Evolutionary conservation across 2,888 invertebrate genomes (phyloP).

Genomic region (Ornithoptera priamus): DNA sequence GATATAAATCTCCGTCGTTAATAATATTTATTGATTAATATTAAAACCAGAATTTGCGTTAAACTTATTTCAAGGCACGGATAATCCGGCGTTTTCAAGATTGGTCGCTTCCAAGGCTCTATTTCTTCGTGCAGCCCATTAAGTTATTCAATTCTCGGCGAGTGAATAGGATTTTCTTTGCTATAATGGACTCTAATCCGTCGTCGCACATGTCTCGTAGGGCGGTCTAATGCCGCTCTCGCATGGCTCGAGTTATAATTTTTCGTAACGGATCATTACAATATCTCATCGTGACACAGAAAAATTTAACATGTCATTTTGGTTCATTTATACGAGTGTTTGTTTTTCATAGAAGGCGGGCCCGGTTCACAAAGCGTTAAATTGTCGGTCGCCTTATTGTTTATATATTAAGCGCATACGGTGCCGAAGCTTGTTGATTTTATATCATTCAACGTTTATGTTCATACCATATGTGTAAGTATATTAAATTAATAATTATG

Average conservation of each 20-base stretch:
- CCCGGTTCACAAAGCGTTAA: slow-evolving; percentile 61
- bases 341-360: slow-evolving; percentile 74
- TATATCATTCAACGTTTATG: too few relatives aligned
- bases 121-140: slow-evolving; percentile 59
- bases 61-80: slow-evolving; percentile 23
- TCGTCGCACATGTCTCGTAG: slow-evolving; percentile 65
- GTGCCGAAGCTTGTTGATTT: not conserved
- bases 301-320: slow-evolving; percentile 79
- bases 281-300: slow-evolving; percentile 78
- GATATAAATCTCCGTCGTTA: slow-evolving; percentile 1
- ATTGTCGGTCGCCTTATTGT: slow-evolving; percentile 44
- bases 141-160: slow-evolving; percentile 73
- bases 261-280: slow-evolving; percentile 78
- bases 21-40: slow-evolving; percentile 4
- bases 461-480: too few relatives aligned
- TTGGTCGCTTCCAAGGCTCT: slow-evolving; percentile 42
- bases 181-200: slow-evolving; percentile 67
- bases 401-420: slow-evolving; percentile 38
- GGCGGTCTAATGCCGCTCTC: slow-evolving; percentile 67
- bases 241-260: slow-evolving; percentile 72
- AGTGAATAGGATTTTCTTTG: slow-evolving; percentile 68
- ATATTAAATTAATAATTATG: too few relatives aligned
- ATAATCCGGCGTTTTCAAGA: slow-evolving; percentile 18
- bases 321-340: slow-evolving; percentile 72
- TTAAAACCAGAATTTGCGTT: slow-evolving; percentile 26